A percentile compares a stretch with the other conserved stretches of the same genome.
These are phyloP conservation scores for Diabrotica virgifera DNA, from an alignment of 1,140 invertebrate genomes.

Conservation along the genomic window DNA sequence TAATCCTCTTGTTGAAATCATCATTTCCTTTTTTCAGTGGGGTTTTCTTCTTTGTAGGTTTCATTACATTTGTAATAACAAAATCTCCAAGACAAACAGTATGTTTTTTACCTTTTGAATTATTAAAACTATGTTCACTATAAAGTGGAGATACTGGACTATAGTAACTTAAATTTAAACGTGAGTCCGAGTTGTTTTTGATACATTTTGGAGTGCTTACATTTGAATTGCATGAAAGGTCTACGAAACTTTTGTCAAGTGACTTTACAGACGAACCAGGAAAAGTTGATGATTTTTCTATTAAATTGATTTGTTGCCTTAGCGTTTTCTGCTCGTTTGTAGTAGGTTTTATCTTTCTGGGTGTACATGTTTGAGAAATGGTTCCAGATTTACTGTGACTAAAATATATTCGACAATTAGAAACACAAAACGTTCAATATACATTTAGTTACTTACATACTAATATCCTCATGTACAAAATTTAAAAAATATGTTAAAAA, in stretches of 20 bases:
- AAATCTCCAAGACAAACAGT: slow-evolving; percentile 44
- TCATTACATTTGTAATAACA: slow-evolving; percentile 29
- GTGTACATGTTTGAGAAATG: slow-evolving; percentile 24
- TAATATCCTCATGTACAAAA: slow-evolving; percentile 41
- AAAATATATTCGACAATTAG: slow-evolving; percentile 10
- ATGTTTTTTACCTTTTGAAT: slow-evolving; percentile 17
- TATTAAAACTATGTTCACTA: slow-evolving; percentile 21
- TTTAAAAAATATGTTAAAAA: slow-evolving; percentile 45
- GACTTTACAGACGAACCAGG: slow-evolving; percentile 7
- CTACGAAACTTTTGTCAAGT: slow-evolving; percentile 14
- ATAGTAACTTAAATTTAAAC: slow-evolving; percentile 17
- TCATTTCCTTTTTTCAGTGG: slow-evolving; percentile 11
- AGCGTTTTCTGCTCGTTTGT: slow-evolving; percentile 7
- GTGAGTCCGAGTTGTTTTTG: slow-evolving; percentile 15
- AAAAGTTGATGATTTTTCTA: slow-evolving; percentile 8
- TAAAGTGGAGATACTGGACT: slow-evolving; percentile 41
- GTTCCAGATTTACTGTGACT: slow-evolving; percentile 24
- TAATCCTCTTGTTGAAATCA: slow-evolving; percentile 35
- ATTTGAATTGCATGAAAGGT: slow-evolving; percentile 3
- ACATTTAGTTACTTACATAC: slow-evolving; percentile 27
- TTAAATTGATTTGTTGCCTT: slow-evolving; percentile 20
- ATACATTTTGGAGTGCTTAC: slow-evolving; percentile 28
- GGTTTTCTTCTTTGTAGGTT: slow-evolving; percentile 32
- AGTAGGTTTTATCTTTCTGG: slow-evolving; percentile 21
- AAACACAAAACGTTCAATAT: slow-evolving; percentile 14